phyloP scores from a whole-genome alignment of 2,113 vertebrate genomes.

The Todiramphus chloris region DNA sequence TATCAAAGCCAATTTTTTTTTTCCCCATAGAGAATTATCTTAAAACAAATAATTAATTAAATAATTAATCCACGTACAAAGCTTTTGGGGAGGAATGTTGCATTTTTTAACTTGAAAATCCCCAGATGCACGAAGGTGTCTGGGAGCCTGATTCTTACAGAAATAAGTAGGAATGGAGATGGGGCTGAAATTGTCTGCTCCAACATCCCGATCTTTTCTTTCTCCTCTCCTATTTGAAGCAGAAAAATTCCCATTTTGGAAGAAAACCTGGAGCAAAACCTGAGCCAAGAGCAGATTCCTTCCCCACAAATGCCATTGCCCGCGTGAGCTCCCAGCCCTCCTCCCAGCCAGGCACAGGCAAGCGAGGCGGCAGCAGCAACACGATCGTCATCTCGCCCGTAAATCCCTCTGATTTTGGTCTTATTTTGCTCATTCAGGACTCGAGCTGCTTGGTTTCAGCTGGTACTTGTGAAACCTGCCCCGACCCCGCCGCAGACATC shows the following conservation, averaged over 20 bases:
- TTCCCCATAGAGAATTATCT: not conserved
- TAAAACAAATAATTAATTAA: not conserved
- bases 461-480: not conserved
- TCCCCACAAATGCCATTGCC: fast-evolving
- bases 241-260: not conserved
- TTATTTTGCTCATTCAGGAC: not conserved
- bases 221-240: not conserved
- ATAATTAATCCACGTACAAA: not conserved
- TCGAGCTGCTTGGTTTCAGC: not conserved
- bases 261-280: not conserved
- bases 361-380: not conserved
- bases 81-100: not conserved
- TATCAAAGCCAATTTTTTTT: not conserved
- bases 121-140: not conserved
- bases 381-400: fast-evolving
- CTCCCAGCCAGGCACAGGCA: not conserved
- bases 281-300: not conserved
- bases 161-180: not conserved
- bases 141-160: not conserved
- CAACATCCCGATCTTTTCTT: not conserved
- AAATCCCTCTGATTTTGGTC: not conserved
- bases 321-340: not conserved
- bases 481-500: not conserved
- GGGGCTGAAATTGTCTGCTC: not conserved
- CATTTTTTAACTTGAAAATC: not conserved